Conservation (phyloP, 2,113 vertebrate species). For the Morphnarchus princeps region DNA sequence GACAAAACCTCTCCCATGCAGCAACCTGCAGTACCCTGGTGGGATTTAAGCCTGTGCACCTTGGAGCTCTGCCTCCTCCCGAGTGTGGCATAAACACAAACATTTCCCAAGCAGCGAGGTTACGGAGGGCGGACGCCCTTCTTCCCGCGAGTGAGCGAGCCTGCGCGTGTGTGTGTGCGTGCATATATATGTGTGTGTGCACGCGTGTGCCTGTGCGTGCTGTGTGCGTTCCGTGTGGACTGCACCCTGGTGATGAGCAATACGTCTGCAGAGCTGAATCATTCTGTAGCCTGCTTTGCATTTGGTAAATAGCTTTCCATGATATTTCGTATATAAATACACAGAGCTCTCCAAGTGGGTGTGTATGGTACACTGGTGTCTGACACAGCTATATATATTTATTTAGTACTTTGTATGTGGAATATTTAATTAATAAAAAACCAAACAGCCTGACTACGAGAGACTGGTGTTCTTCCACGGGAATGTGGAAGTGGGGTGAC, state of each 20-base stretch:
- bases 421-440: slow-evolving; percentile 59
- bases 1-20: neutral
- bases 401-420: slow-evolving; percentile 42
- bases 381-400: slow-evolving; percentile 41
- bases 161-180: accelerated
- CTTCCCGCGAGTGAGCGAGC: neutral
- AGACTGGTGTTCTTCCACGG: neutral
- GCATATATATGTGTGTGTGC: too few species aligned
- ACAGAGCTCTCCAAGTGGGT: neutral
- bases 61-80: neutral
- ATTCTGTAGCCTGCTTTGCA: slow-evolving; percentile 9
- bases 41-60: neutral
- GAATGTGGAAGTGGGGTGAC: neutral
- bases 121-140: neutral
- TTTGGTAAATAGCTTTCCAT: neutral
- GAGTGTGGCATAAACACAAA: neutral
- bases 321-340: neutral
- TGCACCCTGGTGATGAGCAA: neutral
- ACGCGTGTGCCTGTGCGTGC: accelerated
- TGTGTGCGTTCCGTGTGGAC: neutral
- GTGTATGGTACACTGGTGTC: neutral
- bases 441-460: neutral
- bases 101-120: neutral
- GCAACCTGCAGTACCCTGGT: neutral
- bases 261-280: slow-evolving; percentile 4